Evolutionary conservation across 2,888 invertebrate genomes (phyloP), one percentile per base, ranked within the genome.

Genomic region (Agrilus cyanescens): DNA sequence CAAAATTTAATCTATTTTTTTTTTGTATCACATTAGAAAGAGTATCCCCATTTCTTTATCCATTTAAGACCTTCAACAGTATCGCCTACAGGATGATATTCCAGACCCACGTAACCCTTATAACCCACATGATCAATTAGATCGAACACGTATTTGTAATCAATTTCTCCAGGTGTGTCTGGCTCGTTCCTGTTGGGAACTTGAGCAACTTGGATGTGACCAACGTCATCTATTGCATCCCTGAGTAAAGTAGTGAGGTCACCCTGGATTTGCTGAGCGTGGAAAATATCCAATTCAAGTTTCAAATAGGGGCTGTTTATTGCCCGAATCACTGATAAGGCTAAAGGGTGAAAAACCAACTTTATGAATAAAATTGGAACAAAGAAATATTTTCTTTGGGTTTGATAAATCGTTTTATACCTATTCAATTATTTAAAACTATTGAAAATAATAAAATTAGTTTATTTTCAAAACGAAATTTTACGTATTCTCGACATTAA

Each of bases 151-250:
- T 85, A 93, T 44, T 71, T 65, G 59, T 84, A 96, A 63, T 94
- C 78, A 29, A 96, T 74, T 71, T 96, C 95, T 0, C 96, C 96
- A 0, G 70, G 58, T 12, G 79, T 74, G 55, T 87, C 78, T 1
- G 95, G 95, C 59, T 95, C 94, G 58, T 88, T 77, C 45, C 96
- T 75, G 53, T 79, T 67, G 2, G 96, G 96, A 2, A 85, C 89
- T 75, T 96, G 95, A 8, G 96, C 93, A 54, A 95, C 75, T 73
- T 82, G 82, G 29, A 82, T 74, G 63, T 82, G 82, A 38, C 86
- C 88, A 50, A 85, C 76, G 59, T 79, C 75, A 1, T 84, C 78
- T 56, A 80, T 70, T 16, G 81, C 70, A 40, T 82, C 76, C 48
- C 78, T 75, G 40, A 94, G 78, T 38, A 76, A 79, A 51, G 80